Evolutionary conservation across 2,113 vertebrate species (phyloP).

Genomic region (Aythya baeri): DNA sequence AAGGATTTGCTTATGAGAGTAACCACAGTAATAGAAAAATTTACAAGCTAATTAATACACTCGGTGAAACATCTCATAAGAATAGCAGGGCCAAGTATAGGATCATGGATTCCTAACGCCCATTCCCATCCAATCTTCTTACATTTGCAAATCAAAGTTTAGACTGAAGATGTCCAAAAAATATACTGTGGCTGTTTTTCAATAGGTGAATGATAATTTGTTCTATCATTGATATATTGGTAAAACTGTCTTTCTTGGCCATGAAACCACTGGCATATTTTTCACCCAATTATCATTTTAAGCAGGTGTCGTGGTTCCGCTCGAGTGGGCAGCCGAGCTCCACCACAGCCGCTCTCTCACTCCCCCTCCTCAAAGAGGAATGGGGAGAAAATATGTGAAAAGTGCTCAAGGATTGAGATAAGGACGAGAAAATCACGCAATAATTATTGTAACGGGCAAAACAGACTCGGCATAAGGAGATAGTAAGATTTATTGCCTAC

Average conservation of each 20-base stretch:
- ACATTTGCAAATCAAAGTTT: background rate
- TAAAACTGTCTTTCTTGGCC: background rate
- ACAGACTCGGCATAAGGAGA: too few relatives aligned
- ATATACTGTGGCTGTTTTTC: background rate
- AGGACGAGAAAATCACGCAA: too few relatives aligned
- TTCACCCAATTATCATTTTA: background rate
- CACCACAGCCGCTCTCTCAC: too few relatives aligned
- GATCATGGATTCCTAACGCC: background rate
- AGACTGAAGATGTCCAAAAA: background rate
- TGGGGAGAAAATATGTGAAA: too few relatives aligned
- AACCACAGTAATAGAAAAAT: background rate
- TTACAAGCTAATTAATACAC: conserved; percentile 2
- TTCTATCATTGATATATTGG: background rate
- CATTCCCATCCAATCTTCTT: background rate
- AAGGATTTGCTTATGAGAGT: conserved; percentile 3
- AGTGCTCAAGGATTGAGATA: too few relatives aligned
- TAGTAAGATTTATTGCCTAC: too few relatives aligned
- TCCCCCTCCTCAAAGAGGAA: too few relatives aligned
- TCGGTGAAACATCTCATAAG: background rate
- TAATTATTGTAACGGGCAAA: too few relatives aligned
- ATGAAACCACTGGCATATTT: background rate
- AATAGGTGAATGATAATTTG: background rate
- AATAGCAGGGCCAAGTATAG: background rate
- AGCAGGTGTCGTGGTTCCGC: too few relatives aligned
- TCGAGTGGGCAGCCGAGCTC: too few relatives aligned